phyloP scores from a whole-genome alignment of 35 echinoderm and acorn worm genomes.

The Heliocidaris tuberculata region DNA sequence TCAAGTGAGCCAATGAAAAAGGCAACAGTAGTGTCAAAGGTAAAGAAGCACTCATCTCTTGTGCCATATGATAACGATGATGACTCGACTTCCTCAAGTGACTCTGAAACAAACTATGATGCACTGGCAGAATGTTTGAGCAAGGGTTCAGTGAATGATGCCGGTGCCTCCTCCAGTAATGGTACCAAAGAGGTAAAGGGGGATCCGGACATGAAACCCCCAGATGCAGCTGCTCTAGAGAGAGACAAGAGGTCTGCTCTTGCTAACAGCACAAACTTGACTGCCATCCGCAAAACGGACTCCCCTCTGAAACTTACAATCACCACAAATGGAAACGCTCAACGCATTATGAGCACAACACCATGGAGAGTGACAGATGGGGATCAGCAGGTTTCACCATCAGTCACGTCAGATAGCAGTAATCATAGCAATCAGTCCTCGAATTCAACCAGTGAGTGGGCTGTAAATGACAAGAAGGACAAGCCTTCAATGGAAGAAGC shows the following conservation, averaged over 20 bases:
- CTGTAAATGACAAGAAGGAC: slow-evolving; percentile 68
- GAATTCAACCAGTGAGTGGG: slow-evolving; percentile 88
- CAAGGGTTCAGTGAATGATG: slow-evolving; percentile 30
- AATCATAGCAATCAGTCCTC: slow-evolving; percentile 77
- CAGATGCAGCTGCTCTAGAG: not conserved
- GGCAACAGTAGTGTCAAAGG: slow-evolving; percentile 31
- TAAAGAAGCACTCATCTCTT: slow-evolving; percentile 31
- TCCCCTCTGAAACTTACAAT: slow-evolving; percentile 88
- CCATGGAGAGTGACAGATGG: slow-evolving; percentile 73
- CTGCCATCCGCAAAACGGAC: slow-evolving; percentile 72
- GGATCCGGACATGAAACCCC: slow-evolving; percentile 59
- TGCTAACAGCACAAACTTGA: slow-evolving; percentile 79
- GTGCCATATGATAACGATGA: slow-evolving; percentile 71
- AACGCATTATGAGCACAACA: slow-evolving; percentile 73
- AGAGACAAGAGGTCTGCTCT: slow-evolving; percentile 57
- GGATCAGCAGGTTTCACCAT: slow-evolving; percentile 75
- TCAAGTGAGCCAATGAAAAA: not conserved
- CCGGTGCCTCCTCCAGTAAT: slow-evolving; percentile 6
- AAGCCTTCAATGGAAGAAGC: slow-evolving; percentile 21
- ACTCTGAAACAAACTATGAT: slow-evolving; percentile 86
- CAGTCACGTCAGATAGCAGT: slow-evolving; percentile 80
- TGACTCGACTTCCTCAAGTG: slow-evolving; percentile 71
- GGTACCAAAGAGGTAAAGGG: slow-evolving; percentile 1
- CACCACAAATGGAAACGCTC: slow-evolving; percentile 82
- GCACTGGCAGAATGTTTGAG: slow-evolving; percentile 64